Percentiles rank a stretch among this genome's conserved stretches.
Conservation (phyloP, 2,888 invertebrate genomes). For the Elysia crispata region DNA sequence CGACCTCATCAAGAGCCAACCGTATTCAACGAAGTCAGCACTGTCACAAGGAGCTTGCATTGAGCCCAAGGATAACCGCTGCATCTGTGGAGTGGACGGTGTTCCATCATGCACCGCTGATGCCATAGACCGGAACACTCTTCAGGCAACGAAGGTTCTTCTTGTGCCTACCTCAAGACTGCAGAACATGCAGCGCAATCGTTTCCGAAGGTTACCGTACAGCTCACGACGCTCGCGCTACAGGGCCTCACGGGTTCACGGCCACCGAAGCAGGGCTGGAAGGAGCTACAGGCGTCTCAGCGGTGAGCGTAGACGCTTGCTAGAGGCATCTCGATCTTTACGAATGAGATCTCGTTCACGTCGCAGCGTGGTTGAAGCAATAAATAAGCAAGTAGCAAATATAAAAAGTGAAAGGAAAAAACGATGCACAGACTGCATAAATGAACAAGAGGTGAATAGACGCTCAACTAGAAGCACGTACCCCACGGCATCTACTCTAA, state of each 20-base stretch:
- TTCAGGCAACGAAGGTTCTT: slow-evolving; percentile 2
- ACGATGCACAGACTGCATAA: no score
- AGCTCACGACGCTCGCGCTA: not conserved
- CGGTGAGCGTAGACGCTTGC: no score
- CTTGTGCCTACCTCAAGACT: no score
- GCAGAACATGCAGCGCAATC: not conserved
- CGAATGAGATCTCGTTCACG: no score
- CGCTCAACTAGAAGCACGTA: no score
- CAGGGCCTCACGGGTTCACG: not conserved
- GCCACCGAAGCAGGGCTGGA: no score
- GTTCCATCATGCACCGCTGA: slow-evolving; percentile 54
- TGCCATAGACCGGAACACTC: slow-evolving; percentile 44
- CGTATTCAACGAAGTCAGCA: not conserved
- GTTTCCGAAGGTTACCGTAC: not conserved
- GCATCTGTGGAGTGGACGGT: slow-evolving; percentile 54
- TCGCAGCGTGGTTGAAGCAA: no score
- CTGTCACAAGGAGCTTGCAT: slow-evolving; percentile 6
- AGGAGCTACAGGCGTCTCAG: no score
- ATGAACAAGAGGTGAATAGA: no score
- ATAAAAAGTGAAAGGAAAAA: no score
- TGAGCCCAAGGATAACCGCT: slow-evolving; percentile 43
- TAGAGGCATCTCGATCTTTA: no score
- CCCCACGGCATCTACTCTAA: not conserved
- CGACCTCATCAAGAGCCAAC: slow-evolving; percentile 10
- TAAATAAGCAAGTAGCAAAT: no score